Conservation (phyloP, 2,797 vertebrate genomes). For the Hydrolagus colliei region DNA sequence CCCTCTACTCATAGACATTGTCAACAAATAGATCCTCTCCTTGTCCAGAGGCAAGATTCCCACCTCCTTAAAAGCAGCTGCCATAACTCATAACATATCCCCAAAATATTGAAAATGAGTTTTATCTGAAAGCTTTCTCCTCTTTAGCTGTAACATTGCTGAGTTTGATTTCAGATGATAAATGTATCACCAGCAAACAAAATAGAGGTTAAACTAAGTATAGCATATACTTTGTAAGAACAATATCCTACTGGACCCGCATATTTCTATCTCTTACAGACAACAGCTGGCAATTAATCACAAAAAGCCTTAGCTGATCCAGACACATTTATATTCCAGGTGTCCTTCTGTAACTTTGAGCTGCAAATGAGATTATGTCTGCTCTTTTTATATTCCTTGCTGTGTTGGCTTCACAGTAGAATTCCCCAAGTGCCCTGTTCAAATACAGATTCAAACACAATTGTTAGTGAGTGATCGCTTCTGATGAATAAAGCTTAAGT, state of each 20-base stretch:
- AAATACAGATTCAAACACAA: conserved; percentile 43
- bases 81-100: background rate
- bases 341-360: conserved; percentile 39
- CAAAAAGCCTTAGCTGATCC: conserved; percentile 28
- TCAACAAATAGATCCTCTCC: no score
- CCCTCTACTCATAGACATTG: no score
- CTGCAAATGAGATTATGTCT: conserved; percentile 45
- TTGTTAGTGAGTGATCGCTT: conserved; percentile 35
- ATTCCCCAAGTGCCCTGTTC: conserved; percentile 41
- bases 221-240: conserved; percentile 20
- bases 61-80: no score
- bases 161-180: conserved; percentile 10
- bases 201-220: background rate
- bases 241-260: conserved; percentile 29
- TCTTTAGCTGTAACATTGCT: background rate
- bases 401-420: conserved; percentile 42
- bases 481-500: conserved; percentile 33
- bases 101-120: background rate
- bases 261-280: conserved; percentile 31
- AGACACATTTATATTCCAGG: conserved; percentile 43
- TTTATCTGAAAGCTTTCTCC: background rate
- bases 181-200: background rate
- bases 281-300: conserved; percentile 39
- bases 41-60: no score
- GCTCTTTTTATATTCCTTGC: conserved; percentile 40